These are phyloP conservation scores for Gavialis gangeticus DNA, from an alignment of 2,113 vertebrate genomes.

Conservation along the genomic window DNA sequence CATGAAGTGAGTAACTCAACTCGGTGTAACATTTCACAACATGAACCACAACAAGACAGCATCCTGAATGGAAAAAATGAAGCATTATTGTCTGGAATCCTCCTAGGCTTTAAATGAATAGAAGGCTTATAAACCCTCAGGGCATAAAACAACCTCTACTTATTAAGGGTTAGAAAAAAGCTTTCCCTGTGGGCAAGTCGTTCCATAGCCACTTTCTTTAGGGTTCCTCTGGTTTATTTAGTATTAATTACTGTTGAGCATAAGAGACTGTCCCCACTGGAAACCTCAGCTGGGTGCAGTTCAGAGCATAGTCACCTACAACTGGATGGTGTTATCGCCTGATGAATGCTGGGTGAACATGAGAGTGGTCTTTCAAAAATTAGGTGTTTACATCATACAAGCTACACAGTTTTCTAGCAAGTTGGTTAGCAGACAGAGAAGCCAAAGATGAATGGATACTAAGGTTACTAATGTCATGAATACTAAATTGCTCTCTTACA, in stretches of 20 bases:
- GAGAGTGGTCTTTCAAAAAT: not conserved
- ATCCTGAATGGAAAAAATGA: slow-evolving; percentile 29
- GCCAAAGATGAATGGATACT: not conserved
- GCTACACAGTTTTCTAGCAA: too few species aligned
- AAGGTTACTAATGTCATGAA: not conserved
- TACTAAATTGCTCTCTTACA: not conserved
- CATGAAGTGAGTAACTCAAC: not conserved
- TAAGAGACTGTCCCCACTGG: not conserved
- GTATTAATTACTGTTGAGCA: not conserved
- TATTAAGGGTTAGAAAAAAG: not conserved
- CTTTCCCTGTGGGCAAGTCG: not conserved
- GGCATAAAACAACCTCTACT: not conserved
- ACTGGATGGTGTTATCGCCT: not conserved
- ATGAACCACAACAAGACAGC: slow-evolving; percentile 21
- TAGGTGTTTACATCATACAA: not conserved
- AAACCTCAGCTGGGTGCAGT: not conserved
- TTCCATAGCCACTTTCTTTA: not conserved
- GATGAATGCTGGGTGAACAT: not conserved
- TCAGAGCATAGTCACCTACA: not conserved
- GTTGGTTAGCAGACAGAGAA: too few species aligned
- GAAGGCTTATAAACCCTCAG: slow-evolving; percentile 46
- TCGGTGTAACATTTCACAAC: not conserved
- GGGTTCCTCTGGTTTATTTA: not conserved
- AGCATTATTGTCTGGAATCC: not conserved
- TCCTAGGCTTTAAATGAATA: slow-evolving; percentile 36